These are phyloP conservation scores for Tenthredo mesomela DNA, from an alignment of 2,888 invertebrate species.

Conservation along the genomic window DNA sequence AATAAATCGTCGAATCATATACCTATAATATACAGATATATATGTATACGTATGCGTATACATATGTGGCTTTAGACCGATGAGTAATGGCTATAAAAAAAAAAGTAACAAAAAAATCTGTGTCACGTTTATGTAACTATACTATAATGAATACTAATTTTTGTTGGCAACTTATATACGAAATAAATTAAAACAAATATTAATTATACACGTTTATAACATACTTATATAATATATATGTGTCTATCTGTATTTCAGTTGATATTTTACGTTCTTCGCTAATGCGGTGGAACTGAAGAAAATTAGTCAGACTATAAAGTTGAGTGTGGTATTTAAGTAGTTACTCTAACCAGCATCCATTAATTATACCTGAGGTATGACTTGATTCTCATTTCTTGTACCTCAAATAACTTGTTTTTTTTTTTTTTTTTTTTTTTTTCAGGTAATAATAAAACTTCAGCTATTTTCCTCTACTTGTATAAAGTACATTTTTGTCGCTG, in stretches of 20 bases:
- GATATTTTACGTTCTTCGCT: not conserved
- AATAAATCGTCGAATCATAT: conserved; percentile 10
- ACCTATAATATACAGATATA: not conserved
- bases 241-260: not conserved
- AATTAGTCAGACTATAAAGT: conserved; percentile 23
- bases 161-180: not conserved
- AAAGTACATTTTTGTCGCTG: not conserved
- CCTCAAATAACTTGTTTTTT: not conserved
- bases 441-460: not conserved
- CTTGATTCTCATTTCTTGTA: not conserved
- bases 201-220: not conserved
- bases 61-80: not conserved
- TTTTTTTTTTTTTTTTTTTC: too few species aligned
- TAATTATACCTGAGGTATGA: not conserved
- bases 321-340: not conserved
- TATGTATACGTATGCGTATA: not conserved
- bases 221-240: too few species aligned
- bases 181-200: not conserved
- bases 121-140: conserved; percentile 4
- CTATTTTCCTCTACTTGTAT: not conserved
- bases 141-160: not conserved
- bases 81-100: conserved; percentile 17
- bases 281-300: not conserved
- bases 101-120: not conserved
- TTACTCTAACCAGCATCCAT: not conserved